phyloP scores from a whole-genome alignment of 2,888 invertebrate species.

The Globia sparganii region DNA sequence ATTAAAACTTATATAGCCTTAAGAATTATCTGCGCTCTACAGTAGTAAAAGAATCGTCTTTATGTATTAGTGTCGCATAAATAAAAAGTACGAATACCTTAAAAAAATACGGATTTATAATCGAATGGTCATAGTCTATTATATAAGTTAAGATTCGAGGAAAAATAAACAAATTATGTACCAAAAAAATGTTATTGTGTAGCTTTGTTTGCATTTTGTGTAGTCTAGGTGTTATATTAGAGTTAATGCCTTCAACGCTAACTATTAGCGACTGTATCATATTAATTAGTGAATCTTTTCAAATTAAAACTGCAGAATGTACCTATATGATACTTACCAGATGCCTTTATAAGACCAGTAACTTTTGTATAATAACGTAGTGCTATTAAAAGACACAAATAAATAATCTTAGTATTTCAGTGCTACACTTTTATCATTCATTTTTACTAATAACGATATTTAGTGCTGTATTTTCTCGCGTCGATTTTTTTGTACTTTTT shows the following conservation, averaged over 20 bases:
- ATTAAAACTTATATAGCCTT: slow-evolving; percentile 12
- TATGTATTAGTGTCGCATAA: slow-evolving; percentile 22
- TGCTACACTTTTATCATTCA: slow-evolving; percentile 33
- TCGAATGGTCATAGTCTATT: slow-evolving; percentile 43
- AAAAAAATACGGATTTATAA: slow-evolving; percentile 20
- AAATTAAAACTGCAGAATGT: slow-evolving; percentile 22
- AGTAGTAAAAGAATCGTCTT: slow-evolving; percentile 4
- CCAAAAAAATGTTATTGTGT: slow-evolving; percentile 67
- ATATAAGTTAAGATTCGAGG: slow-evolving; percentile 50
- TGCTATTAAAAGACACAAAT: slow-evolving; percentile 56
- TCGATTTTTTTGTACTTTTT: neutral
- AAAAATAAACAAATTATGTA: slow-evolving; percentile 47
- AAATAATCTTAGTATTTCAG: slow-evolving; percentile 36
- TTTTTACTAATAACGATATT: slow-evolving; percentile 4
- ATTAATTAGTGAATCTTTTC: slow-evolving; percentile 10
- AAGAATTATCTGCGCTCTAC: slow-evolving; percentile 13
- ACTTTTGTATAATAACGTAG: slow-evolving; percentile 46
- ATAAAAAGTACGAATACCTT: slow-evolving; percentile 24
- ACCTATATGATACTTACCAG: slow-evolving; percentile 38
- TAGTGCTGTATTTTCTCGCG: slow-evolving; percentile 12
- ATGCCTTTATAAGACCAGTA: slow-evolving; percentile 57
- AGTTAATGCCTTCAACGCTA: slow-evolving; percentile 47
- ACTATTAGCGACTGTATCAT: slow-evolving; percentile 16
- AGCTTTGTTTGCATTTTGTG: slow-evolving; percentile 70
- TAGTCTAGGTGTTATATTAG: slow-evolving; percentile 65